Conservation (phyloP, 2,888 invertebrate genomes). For the Pristionchus japonicus region DNA sequence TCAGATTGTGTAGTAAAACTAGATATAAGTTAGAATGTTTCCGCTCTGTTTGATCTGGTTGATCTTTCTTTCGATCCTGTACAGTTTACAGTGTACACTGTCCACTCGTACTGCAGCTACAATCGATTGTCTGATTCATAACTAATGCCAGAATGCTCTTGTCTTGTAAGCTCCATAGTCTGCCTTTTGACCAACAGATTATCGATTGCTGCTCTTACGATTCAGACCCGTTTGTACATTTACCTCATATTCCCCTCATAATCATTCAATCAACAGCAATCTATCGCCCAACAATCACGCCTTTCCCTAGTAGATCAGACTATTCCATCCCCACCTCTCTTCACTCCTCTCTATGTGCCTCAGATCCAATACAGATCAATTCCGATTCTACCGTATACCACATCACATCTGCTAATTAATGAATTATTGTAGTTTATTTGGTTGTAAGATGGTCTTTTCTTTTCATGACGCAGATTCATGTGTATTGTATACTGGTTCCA, state of each 20-base stretch:
- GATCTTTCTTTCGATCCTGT: conserved; percentile 8
- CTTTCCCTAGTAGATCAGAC: conserved; percentile 31
- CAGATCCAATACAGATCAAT: conserved; percentile 10
- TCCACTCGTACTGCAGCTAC: not conserved
- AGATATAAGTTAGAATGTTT: not conserved
- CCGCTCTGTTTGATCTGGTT: conserved; percentile 24
- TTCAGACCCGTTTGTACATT: conserved; percentile 31
- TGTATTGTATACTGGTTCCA: conserved; percentile 36
- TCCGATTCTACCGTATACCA: conserved; percentile 24
- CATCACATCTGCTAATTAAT: conserved; percentile 29
- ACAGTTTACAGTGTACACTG: not conserved
- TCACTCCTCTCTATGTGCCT: conserved; percentile 31
- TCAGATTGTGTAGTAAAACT: conserved; percentile 8
- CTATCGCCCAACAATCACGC: not conserved
- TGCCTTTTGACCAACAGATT: not conserved
- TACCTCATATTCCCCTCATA: not conserved
- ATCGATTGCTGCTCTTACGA: conserved; percentile 19
- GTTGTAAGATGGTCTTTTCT: not conserved
- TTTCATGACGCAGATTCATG: conserved; percentile 38
- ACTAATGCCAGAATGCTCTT: not conserved
- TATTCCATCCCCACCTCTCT: not conserved
- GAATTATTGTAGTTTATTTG: conserved; percentile 21
- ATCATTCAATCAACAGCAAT: conserved; percentile 3
- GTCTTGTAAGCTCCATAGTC: conserved; percentile 11
- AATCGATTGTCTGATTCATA: conserved; percentile 33